Conservation (phyloP, 2,113 vertebrate species). For the Brachyhypopomus occidentalis region DNA sequence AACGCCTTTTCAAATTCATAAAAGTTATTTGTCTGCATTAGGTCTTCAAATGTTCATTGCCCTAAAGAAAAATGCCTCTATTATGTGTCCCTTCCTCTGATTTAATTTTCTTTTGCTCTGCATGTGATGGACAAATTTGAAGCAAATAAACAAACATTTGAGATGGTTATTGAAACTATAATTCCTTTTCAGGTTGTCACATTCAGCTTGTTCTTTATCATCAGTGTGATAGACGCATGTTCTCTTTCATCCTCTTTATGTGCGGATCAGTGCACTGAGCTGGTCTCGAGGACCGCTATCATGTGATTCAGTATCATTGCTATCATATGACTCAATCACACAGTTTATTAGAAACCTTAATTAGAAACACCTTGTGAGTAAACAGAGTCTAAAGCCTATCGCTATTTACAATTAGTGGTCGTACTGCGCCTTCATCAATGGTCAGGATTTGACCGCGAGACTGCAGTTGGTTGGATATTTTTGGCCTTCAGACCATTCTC, state of each 20-base stretch:
- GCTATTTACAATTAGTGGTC: too few relatives aligned
- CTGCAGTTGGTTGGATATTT: too few relatives aligned
- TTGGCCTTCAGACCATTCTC: too few relatives aligned
- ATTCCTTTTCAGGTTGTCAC: neutral
- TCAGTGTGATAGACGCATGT: neutral
- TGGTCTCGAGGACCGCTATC: slow-evolving; percentile 12
- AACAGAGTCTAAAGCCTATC: too few relatives aligned
- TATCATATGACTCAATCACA: too few relatives aligned
- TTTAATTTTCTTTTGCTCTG: neutral
- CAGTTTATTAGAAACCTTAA: too few relatives aligned
- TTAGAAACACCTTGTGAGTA: too few relatives aligned
- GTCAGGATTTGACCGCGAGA: too few relatives aligned
- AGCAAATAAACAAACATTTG: slow-evolving; percentile 49
- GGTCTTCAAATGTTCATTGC: neutral
- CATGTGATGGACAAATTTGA: slow-evolving; percentile 7
- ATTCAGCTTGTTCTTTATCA: neutral
- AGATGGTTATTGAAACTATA: slow-evolving; percentile 6
- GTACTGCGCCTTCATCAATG: too few relatives aligned
- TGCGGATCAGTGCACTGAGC: slow-evolving; percentile 30
- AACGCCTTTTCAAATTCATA: too few relatives aligned
- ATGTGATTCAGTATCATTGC: neutral
- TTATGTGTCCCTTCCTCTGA: too few relatives aligned
- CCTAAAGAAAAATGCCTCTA: too few relatives aligned
- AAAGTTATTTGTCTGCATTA: neutral
- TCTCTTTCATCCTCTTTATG: slow-evolving; percentile 15